phyloP scores from a whole-genome alignment of 1,140 invertebrate species.

The Pseudomyrmex gracilis region DNA sequence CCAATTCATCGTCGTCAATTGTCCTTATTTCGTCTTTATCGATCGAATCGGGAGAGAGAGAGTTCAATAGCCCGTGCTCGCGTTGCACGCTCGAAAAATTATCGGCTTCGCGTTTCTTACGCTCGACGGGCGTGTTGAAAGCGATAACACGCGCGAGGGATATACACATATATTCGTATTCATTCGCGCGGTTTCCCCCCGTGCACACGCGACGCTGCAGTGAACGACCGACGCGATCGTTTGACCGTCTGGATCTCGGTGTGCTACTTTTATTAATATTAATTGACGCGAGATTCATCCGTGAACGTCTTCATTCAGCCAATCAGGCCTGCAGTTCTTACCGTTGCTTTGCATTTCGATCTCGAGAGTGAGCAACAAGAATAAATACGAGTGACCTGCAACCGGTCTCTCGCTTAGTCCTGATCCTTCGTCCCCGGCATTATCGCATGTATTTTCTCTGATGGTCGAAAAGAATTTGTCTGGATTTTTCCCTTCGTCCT shows the following conservation, averaged over 20 bases:
- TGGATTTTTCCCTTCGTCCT: too few species aligned
- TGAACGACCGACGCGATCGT: slow-evolving; percentile 3
- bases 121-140: slow-evolving; percentile 14
- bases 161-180: background rate
- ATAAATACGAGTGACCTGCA: too few species aligned
- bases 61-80: background rate
- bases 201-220: background rate
- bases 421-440: too few species aligned
- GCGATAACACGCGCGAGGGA: background rate
- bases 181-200: background rate
- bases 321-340: slow-evolving; percentile 15
- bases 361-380: background rate
- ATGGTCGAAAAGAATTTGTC: too few species aligned
- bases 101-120: slow-evolving; percentile 18
- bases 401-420: too few species aligned
- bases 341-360: slow-evolving; percentile 33
- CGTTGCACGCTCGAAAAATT: background rate
- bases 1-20: slow-evolving; percentile 8
- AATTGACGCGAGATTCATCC: slow-evolving; percentile 57
- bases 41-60: background rate
- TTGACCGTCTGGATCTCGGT: slow-evolving; percentile 4
- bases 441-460: too few species aligned
- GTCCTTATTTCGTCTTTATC: slow-evolving; percentile 7
- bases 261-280: slow-evolving; percentile 53
- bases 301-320: slow-evolving; percentile 51